These are phyloP conservation scores for Tautogolabrus adspersus DNA, from an alignment of 2,113 vertebrate genomes.

Conservation along the genomic window DNA sequence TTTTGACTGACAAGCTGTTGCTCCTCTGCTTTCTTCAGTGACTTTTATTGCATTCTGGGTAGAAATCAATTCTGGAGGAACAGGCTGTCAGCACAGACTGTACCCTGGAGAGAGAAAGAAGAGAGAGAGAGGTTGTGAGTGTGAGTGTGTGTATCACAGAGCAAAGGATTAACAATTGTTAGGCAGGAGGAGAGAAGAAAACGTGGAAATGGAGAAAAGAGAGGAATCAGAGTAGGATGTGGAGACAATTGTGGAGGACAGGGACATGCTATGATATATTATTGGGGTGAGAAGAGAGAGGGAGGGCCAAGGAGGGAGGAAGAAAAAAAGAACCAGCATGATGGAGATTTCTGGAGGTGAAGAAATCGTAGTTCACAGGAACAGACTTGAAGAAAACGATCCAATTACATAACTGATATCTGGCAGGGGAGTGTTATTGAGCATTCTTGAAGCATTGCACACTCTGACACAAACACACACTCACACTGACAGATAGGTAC, in stretches of 20 bases:
- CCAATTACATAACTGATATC: conserved; percentile 72
- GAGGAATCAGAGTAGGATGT: conserved; percentile 23
- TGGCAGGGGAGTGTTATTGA: conserved; percentile 63
- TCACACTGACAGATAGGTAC: conserved; percentile 10
- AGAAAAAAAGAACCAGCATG: conserved; percentile 10
- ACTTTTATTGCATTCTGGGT: conserved; percentile 76
- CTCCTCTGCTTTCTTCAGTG: conserved; percentile 49
- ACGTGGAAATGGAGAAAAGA: background rate
- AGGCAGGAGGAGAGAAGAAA: conserved; percentile 4
- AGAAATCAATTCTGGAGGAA: conserved; percentile 70
- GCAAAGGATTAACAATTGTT: conserved; percentile 30
- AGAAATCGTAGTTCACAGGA: conserved; percentile 67
- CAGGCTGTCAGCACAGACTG: conserved; percentile 71
- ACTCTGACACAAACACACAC: conserved; percentile 25
- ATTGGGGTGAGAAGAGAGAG: background rate
- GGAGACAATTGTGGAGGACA: background rate
- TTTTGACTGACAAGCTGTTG: conserved; percentile 66
- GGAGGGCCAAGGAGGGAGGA: background rate
- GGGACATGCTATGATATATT: conserved; percentile 17
- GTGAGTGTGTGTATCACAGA: conserved; percentile 31
- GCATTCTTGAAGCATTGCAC: conserved; percentile 61
- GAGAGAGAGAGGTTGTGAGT: conserved; percentile 11
- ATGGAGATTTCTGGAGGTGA: conserved; percentile 50
- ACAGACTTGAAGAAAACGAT: conserved; percentile 65
- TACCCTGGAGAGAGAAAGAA: conserved; percentile 54